Percentiles rank a stretch among this genome's conserved stretches.
Conservation (phyloP, 2,888 invertebrate species). For the Podabrus alpinus region DNA sequence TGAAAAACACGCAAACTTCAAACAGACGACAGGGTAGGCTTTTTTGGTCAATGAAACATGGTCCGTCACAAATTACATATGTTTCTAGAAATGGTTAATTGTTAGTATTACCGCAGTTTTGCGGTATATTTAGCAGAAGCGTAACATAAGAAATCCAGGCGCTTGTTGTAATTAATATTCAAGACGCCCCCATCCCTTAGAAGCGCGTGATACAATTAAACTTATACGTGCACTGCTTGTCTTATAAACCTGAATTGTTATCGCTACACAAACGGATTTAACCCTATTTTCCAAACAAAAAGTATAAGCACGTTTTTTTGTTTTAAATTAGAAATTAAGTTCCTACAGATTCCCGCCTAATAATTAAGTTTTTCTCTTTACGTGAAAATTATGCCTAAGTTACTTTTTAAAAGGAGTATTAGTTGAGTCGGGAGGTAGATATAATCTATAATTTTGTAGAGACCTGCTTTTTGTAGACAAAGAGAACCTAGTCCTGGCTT, state of each 20-base stretch:
- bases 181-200: slow-evolving; percentile 40
- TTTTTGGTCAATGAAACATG: not conserved
- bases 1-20: not conserved
- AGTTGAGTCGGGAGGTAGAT: not conserved
- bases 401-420: not conserved
- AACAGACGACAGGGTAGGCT: not conserved
- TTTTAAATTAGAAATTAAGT: not conserved
- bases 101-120: slow-evolving; percentile 22
- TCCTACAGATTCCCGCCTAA: not conserved
- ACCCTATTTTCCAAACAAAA: slow-evolving; percentile 13
- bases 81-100: slow-evolving; percentile 20
- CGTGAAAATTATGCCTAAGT: not conserved
- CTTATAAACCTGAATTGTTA: slow-evolving; percentile 36
- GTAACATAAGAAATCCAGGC: slow-evolving; percentile 35
- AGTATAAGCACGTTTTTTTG: not conserved
- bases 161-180: slow-evolving; percentile 47
- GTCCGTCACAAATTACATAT: slow-evolving; percentile 15
- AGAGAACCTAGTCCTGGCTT: not conserved
- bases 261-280: slow-evolving; percentile 35
- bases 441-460: not conserved
- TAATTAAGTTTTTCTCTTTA: not conserved
- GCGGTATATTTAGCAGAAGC: slow-evolving; percentile 25
- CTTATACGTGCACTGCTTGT: slow-evolving; percentile 46
- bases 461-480: not conserved
- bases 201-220: slow-evolving; percentile 51